Evolutionary conservation across 1,140 invertebrate genomes (phyloP).

Genomic region (Arctopsyche grandis): DNA sequence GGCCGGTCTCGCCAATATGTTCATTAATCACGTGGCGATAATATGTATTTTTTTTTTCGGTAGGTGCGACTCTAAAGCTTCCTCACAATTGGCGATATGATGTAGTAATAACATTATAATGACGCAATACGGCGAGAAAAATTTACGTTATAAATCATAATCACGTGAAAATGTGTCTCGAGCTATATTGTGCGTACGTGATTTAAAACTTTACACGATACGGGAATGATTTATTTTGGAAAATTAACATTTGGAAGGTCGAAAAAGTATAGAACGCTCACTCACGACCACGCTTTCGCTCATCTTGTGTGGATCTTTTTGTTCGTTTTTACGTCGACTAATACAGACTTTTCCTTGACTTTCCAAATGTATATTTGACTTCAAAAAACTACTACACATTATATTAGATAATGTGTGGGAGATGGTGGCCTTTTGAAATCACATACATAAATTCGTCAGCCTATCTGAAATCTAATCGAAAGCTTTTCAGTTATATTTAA

Average conservation of each 20-base stretch:
- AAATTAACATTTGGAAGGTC: slow-evolving; percentile 10
- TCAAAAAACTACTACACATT: background rate
- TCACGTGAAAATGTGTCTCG: slow-evolving; percentile 1
- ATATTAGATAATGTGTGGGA: background rate
- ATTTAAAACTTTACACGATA: background rate
- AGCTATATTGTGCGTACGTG: background rate
- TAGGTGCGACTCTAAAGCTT: slow-evolving; percentile 30
- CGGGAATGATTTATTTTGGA: slow-evolving; percentile 4
- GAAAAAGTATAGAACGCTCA: no score
- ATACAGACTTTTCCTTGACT: background rate
- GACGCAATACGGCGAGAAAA: background rate
- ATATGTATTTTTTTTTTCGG: slow-evolving; percentile 20
- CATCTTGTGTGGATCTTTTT: background rate
- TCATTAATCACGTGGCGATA: slow-evolving; percentile 37
- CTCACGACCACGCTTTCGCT: background rate
- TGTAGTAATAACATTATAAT: background rate
- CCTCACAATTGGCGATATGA: slow-evolving; percentile 3
- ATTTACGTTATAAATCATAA: slow-evolving; percentile 7
- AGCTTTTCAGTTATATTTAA: background rate
- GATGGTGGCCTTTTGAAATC: background rate
- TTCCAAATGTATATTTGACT: background rate
- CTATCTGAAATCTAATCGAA: no score
- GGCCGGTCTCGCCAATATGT: slow-evolving; percentile 1
- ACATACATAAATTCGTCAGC: slow-evolving; percentile 1
- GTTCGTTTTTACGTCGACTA: background rate